phyloP scores from a whole-genome alignment of 2,113 vertebrate species.

The Geothlypis trichas region DNA sequence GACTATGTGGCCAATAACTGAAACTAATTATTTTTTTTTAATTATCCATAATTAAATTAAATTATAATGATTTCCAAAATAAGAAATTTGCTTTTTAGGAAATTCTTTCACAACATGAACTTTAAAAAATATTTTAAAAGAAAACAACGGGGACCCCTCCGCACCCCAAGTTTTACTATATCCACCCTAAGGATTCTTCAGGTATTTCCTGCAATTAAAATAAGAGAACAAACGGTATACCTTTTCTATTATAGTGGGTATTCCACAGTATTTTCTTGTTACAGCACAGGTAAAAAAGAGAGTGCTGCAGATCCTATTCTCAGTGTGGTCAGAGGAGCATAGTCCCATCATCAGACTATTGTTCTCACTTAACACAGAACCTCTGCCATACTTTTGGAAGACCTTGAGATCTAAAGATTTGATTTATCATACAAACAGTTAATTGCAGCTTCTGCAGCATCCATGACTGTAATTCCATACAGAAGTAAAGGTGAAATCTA shows the following conservation, averaged over 20 bases:
- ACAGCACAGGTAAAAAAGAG: rapidly evolving
- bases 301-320: neutral
- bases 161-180: rapidly evolving
- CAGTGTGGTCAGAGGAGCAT: neutral
- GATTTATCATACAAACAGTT: neutral
- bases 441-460: neutral
- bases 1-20: neutral
- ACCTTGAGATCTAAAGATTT: neutral
- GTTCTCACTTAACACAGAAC: neutral
- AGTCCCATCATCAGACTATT: neutral
- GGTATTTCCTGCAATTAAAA: neutral
- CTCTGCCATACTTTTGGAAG: neutral
- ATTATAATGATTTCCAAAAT: neutral
- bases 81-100: neutral
- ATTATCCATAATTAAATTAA: neutral
- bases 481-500: neutral
- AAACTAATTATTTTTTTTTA: neutral
- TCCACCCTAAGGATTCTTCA: neutral
- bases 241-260: neutral
- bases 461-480: neutral
- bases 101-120: neutral
- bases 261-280: neutral
- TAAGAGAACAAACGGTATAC: neutral
- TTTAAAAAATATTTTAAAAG: neutral
- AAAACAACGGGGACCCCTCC: neutral